Conservation (phyloP, 2,113 vertebrate species). For the Caranx ignobilis region DNA sequence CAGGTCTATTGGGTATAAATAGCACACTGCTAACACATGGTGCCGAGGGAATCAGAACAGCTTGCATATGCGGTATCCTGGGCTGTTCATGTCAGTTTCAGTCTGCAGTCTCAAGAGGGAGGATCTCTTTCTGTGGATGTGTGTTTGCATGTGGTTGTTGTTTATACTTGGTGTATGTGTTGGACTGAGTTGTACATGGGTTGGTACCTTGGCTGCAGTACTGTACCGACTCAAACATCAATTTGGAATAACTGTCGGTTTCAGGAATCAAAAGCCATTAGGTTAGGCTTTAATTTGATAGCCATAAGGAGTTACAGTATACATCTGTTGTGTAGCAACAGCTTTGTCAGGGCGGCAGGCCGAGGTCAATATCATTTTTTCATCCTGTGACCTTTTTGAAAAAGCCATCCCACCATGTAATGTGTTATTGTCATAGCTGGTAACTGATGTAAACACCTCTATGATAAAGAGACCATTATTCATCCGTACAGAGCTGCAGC, state of each 20-base stretch:
- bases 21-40: constrained; percentile 69
- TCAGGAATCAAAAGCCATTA: constrained; percentile 2
- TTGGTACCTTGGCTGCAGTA: not conserved
- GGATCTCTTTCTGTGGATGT: not conserved
- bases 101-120: constrained; percentile 35
- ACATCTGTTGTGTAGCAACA: constrained; percentile 9
- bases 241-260: not conserved
- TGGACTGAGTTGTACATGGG: not conserved
- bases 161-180: not conserved
- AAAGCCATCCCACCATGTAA: not conserved
- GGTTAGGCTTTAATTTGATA: not conserved
- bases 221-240: constrained; percentile 21
- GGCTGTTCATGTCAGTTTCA: constrained; percentile 63
- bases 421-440: not conserved
- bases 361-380: not conserved
- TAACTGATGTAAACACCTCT: too few relatives aligned
- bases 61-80: constrained; percentile 58
- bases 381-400: not conserved
- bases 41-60: constrained; percentile 58
- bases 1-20: constrained; percentile 68
- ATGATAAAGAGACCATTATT: too few relatives aligned
- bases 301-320: not conserved
- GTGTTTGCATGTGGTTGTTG: not conserved
- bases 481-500: not conserved
- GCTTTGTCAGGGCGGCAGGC: not conserved